phyloP scores from a whole-genome alignment of 2,888 invertebrate species.

The Piscicola geometra region DNA sequence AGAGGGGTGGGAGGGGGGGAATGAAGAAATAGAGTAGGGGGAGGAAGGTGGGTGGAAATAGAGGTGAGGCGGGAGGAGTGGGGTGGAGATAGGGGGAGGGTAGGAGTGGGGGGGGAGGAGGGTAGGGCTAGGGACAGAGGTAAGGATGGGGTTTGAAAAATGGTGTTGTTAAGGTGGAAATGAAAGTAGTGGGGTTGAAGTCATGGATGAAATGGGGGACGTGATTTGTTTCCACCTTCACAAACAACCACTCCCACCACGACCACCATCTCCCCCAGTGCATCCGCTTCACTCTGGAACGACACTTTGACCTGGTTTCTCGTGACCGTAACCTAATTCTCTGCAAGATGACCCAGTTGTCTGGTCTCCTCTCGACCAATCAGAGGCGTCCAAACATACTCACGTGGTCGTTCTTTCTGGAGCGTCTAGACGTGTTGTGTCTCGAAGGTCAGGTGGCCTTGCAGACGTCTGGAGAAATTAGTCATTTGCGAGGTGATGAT shows the following conservation, averaged over 20 bases:
- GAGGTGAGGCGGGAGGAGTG: no score
- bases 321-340: constrained; percentile 93
- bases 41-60: no score
- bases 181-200: no score
- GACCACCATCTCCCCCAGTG: constrained; percentile 56
- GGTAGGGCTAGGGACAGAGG: no score
- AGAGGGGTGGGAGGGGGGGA: no score
- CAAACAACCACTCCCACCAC: background rate
- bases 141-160: no score
- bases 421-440: constrained; percentile 88
- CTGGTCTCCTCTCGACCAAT: constrained; percentile 63
- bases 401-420: constrained; percentile 95
- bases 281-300: constrained; percentile 86
- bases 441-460: constrained; percentile 89
- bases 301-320: constrained; percentile 94
- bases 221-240: background rate
- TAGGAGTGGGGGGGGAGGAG: no score
- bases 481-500: constrained; percentile 70
- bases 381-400: constrained; percentile 81
- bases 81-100: no score
- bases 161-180: no score
- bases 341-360: constrained; percentile 87
- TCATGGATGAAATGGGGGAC: no score
- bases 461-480: constrained; percentile 67
- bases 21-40: no score